phyloP scores from a whole-genome alignment of 1,140 invertebrate species.

The Bombus sibiricus region DNA sequence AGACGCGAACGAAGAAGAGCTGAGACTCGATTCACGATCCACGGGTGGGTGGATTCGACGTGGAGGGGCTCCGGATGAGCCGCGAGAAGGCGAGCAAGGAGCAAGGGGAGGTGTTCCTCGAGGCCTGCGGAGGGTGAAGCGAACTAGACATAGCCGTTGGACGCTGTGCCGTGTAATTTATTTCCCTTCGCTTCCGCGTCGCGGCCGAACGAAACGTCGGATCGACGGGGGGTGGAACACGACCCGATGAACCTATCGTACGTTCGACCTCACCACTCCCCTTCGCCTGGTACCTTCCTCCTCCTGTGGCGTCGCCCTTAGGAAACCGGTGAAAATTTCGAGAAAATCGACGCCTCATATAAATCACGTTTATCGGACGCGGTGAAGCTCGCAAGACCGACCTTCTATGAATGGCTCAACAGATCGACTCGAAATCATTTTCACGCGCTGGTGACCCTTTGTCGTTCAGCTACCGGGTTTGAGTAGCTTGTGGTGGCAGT shows the following conservation, averaged over 20 bases:
- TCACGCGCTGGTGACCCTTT: slow-evolving; percentile 24
- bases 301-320: slow-evolving; percentile 54
- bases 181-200: slow-evolving; percentile 80
- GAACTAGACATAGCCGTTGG: slow-evolving; percentile 71
- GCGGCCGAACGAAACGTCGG: slow-evolving; percentile 71
- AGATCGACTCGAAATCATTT: slow-evolving; percentile 45
- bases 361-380: slow-evolving; percentile 60
- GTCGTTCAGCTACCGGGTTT: not conserved
- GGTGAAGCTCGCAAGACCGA: slow-evolving; percentile 43
- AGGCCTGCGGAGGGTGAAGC: slow-evolving; percentile 61
- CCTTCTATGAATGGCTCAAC: slow-evolving; percentile 29
- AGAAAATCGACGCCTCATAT: slow-evolving; percentile 76
- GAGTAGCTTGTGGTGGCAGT: not conserved
- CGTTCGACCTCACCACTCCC: slow-evolving; percentile 46
- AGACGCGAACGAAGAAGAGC: slow-evolving; percentile 62
- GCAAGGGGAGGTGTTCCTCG: slow-evolving; percentile 44
- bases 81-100: slow-evolving; percentile 35
- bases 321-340: slow-evolving; percentile 77
- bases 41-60: slow-evolving; percentile 55
- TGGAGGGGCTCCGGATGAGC: slow-evolving; percentile 57
- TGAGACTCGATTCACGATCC: slow-evolving; percentile 57
- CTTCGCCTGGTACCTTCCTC: slow-evolving; percentile 27
- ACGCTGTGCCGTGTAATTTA: slow-evolving; percentile 78
- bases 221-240: slow-evolving; percentile 72
- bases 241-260: slow-evolving; percentile 70